Percentiles rank a stretch among this genome's conserved stretches.
These are phyloP conservation scores for Tetrao urogallus DNA, from an alignment of 2,113 vertebrate species.

Conservation along the genomic window DNA sequence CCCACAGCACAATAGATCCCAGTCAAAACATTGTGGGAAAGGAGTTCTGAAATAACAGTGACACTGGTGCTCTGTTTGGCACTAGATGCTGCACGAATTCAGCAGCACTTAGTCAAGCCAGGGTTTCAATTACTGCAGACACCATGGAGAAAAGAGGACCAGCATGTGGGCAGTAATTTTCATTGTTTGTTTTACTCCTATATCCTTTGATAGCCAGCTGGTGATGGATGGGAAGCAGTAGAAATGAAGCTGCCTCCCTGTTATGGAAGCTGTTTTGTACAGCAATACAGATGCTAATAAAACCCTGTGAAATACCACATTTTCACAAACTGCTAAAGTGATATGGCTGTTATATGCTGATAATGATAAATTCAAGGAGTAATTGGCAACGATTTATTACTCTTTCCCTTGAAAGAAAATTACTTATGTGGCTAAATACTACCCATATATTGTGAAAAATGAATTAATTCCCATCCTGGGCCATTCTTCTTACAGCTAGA, in stretches of 20 bases:
- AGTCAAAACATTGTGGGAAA: neutral
- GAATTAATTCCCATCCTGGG: neutral
- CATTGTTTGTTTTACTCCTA: slow-evolving; percentile 44
- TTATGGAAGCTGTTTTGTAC: neutral
- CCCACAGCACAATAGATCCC: neutral
- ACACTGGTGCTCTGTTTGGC: neutral
- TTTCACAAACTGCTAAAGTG: slow-evolving; percentile 15
- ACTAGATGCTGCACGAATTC: neutral
- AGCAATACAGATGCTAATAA: slow-evolving; percentile 44
- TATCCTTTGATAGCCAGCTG: slow-evolving; percentile 42
- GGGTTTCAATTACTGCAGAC: neutral
- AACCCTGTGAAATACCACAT: slow-evolving; percentile 30
- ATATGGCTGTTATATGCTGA: slow-evolving; percentile 31
- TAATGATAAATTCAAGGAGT: slow-evolving; percentile 37
- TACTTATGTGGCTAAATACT: slow-evolving; percentile 1
- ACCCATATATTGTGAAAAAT: slow-evolving; percentile 17
- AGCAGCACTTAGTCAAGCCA: neutral
- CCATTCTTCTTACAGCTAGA: neutral
- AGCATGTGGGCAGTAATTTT: slow-evolving; percentile 55
- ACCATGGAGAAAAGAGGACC: neutral
- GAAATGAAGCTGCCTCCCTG: slow-evolving; percentile 1
- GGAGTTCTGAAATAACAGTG: neutral
- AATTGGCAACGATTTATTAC: slow-evolving; percentile 44
- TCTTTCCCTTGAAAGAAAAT: slow-evolving; percentile 18
- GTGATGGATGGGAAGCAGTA: slow-evolving; percentile 24